Base-by-base conservation (phyloP, 2,888 invertebrate genomes). In the Barypeithes pellucidus region DNA sequence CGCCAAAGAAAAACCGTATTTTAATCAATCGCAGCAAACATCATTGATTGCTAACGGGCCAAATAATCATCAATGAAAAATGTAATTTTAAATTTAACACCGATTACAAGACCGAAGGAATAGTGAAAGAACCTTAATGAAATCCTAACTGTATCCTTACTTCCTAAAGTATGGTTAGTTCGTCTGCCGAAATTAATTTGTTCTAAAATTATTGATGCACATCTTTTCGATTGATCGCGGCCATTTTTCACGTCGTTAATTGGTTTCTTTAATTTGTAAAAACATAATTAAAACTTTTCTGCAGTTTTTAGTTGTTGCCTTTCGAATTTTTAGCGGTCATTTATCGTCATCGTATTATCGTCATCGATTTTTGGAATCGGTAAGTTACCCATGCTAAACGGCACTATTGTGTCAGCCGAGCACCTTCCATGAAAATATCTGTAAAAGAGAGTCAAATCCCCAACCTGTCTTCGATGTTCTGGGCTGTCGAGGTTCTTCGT, bases 141-240 rank as follows among this genome's bases (percentile, higher is more conserved):
- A 24, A 29, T 24, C 7, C 14, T 61, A 61, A 61, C 61, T 24
- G 61, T 45, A 43, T n/a, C 9, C 5, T 24, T 36, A 41, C 24
- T 20, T 24, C 43, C 7, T 11, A 60, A 60, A 60, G 14, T 41
- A 22, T 41, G n/a, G n/a, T 57, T 60, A 61, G 41, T 39, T 18
- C 43, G 43, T 18, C 29, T 61, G 45, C 61, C 45, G 45, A 61
- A 65, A 66, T 36, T 66, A 36, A 65, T 54, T 66, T 66, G 54
- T 39, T 52, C 24, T 39, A 14, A 66, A 52, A 50, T 66, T 66
- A 54, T 54, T 66, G 66, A 66, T 66, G 66, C 66, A 66, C 22
- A 41, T 66, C 66, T 14, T 18, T 22, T 20, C 47, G 36, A 62
- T 41, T 33, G 14, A 22, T 54, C 54, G 54, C n/a, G 41, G 24